Base-by-base conservation (phyloP, 2,113 vertebrate species). In the Parotia lawesii region DNA sequence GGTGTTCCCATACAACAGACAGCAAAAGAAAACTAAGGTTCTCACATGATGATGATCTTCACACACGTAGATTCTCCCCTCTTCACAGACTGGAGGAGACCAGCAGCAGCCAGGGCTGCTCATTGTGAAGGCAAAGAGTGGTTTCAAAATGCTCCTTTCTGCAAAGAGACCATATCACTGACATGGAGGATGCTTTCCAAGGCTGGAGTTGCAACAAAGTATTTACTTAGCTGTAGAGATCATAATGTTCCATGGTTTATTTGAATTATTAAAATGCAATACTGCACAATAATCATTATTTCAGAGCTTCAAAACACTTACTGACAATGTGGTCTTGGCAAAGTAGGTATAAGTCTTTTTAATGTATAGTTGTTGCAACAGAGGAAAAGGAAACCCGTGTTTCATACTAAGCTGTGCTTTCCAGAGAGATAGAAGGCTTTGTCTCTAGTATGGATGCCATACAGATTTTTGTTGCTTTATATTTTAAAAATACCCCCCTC, bases 221-320 rank as follows among this genome's bases (percentile, higher is more conserved):
- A 92, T 96, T 96, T 92, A 87, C 81, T 92, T 90, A 90, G 72
- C 78, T 4, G 4, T 33, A 85, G 81, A 81, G 62, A 86, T 79
- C 75, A 70, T 95, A 91, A 96, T 91, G 93, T 92, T 96, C 91
- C 54, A 45, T 4, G 8, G 81, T 94, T 95, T 93, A 88, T 94
- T 82, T 97, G 89, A 97, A 97, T 97, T 96, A 97, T 96, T 97
- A 96, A 97, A 96, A 94, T 74, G 91, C 88, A 96, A 86, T 95
- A 95, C 72, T 96, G 96, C 86, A 88, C 73, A 87, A 93, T 88
- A 97, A 92, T 94, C 93, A 85, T 94, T 96, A 95, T 11, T 92
- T 87, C 92, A 93, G 91, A 89, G 81, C 86, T 95, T 86, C 93
- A 80, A 85, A 96, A 94, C 95, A 94, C 91, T 96, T 97, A 96